Percentiles rank a stretch among this genome's conserved stretches.
These are phyloP conservation scores for Pachyuromys duprasi DNA, from an alignment of 2,797 vertebrate genomes.

Conservation along the genomic window DNA sequence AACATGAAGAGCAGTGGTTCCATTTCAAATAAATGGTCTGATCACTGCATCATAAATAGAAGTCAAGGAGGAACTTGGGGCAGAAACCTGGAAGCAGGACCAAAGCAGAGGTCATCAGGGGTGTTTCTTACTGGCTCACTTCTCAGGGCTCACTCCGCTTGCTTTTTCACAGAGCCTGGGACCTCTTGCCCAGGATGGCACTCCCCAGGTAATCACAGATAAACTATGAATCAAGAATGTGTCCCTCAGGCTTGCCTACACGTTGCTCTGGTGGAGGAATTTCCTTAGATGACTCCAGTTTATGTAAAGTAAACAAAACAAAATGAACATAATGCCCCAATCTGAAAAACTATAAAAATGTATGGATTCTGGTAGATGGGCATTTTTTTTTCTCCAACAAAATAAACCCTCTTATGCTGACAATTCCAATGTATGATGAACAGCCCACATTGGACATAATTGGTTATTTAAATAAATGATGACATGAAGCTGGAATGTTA, in stretches of 20 bases:
- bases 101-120: background rate
- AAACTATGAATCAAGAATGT: background rate
- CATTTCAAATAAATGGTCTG: no score
- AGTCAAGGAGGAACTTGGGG: no score
- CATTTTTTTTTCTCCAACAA: background rate
- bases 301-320: background rate
- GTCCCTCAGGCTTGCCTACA: background rate
- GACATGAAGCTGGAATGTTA: background rate
- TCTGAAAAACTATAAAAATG: background rate
- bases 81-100: background rate
- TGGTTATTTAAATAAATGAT: background rate
- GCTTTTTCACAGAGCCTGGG: background rate
- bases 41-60: background rate
- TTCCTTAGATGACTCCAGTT: background rate
- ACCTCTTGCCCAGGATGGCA: no score
- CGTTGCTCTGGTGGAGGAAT: background rate
- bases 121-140: background rate
- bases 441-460: background rate
- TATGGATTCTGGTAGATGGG: background rate
- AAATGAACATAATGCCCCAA: background rate
- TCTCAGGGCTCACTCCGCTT: background rate
- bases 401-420: background rate
- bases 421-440: background rate
- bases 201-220: no score
- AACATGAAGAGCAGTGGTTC: background rate